These are phyloP conservation scores for Pachymerium ferrugineum DNA, from an alignment of 2,888 invertebrate genomes.

Conservation along the genomic window DNA sequence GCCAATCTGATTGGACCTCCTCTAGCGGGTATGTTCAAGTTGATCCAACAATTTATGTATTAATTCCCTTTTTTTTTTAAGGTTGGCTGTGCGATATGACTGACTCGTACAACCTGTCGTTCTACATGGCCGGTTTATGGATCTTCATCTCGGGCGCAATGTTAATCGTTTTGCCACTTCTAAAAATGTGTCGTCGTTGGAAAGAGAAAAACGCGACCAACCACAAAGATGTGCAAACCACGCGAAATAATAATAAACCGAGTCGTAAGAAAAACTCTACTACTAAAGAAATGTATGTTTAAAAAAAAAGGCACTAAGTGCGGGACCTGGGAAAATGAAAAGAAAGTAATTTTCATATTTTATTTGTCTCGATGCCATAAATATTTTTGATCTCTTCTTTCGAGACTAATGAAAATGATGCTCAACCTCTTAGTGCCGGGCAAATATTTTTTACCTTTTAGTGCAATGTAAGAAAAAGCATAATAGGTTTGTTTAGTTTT, in stretches of 20 bases:
- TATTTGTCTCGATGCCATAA: too few relatives aligned
- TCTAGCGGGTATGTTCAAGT: constrained; percentile 66
- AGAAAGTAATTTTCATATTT: too few relatives aligned
- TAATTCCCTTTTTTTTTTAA: constrained; percentile 52
- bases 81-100: constrained; percentile 77
- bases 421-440: too few relatives aligned
- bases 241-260: neutral
- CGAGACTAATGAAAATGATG: too few relatives aligned
- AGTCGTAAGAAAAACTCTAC: neutral
- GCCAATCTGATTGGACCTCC: constrained; percentile 87
- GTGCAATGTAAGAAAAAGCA: too few relatives aligned
- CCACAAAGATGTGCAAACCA: neutral
- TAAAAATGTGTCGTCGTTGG: constrained; percentile 37
- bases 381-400: too few relatives aligned
- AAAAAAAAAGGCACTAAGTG: neutral
- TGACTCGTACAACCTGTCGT: constrained; percentile 68
- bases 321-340: too few relatives aligned
- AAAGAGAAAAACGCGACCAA: neutral
- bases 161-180: constrained; percentile 51
- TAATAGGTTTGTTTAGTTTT: too few relatives aligned
- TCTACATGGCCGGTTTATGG: constrained; percentile 73
- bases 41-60: too few relatives aligned
- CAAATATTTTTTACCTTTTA: too few relatives aligned
- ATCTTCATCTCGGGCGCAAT: constrained; percentile 68
- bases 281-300: neutral